phyloP scores from a whole-genome alignment of 1,140 invertebrate genomes.

The Idris sp. region DNA sequence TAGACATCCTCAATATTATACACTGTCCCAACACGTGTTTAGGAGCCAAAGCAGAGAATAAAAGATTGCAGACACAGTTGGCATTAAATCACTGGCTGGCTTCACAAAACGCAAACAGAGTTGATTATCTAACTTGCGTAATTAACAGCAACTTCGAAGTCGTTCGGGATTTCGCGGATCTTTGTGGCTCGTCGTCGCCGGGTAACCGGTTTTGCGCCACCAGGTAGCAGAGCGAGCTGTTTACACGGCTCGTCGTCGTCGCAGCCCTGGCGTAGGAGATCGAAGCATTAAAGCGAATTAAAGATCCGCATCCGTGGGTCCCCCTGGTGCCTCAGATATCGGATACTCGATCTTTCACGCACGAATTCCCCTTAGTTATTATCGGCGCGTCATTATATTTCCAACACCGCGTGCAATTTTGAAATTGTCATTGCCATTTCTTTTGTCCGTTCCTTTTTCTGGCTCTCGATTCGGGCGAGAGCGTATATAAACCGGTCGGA shows the following conservation, averaged over 20 bases:
- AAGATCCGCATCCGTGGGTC: slow-evolving; percentile 55
- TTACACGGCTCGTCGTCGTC: slow-evolving; percentile 48
- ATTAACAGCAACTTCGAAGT: slow-evolving; percentile 60
- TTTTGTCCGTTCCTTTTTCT: slow-evolving; percentile 2
- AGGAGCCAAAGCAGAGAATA: too few relatives aligned
- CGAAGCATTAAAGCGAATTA: slow-evolving; percentile 68
- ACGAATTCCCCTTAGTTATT: slow-evolving; percentile 45
- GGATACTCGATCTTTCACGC: slow-evolving; percentile 57
- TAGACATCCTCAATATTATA: slow-evolving; percentile 9
- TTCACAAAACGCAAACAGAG: slow-evolving; percentile 46
- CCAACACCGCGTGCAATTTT: slow-evolving; percentile 18
- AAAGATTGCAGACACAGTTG: slow-evolving; percentile 38
- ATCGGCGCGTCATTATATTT: slow-evolving; percentile 45
- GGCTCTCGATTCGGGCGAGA: background rate
- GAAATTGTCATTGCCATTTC: slow-evolving; percentile 33
- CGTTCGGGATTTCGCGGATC: slow-evolving; percentile 58
- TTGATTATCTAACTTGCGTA: slow-evolving; percentile 65
- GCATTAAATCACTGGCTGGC: slow-evolving; percentile 59
- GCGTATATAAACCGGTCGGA: slow-evolving; percentile 26
- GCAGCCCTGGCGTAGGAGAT: slow-evolving; percentile 47
- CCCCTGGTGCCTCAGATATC: slow-evolving; percentile 42
- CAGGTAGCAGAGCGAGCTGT: slow-evolving; percentile 55
- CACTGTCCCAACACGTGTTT: slow-evolving; percentile 44
- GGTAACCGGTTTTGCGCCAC: slow-evolving; percentile 58
- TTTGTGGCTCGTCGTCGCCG: slow-evolving; percentile 28